A percentile compares a stretch with the other conserved stretches of the same genome.
Conservation (phyloP, 2,888 invertebrate genomes). For the Unio delphinus region DNA sequence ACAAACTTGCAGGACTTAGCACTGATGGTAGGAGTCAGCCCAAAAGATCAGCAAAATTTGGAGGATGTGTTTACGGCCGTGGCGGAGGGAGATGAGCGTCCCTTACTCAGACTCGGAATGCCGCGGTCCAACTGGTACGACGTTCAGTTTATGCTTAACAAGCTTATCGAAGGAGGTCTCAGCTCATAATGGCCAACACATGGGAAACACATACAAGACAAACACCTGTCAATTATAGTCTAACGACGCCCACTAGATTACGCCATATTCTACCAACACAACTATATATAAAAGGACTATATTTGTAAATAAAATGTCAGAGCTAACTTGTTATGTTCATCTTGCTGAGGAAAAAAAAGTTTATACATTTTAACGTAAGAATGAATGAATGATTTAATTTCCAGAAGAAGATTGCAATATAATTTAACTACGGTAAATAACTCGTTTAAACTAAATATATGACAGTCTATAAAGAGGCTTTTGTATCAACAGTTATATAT, state of each 20-base stretch:
- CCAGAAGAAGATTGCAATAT: too few species aligned
- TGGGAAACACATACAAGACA: not conserved
- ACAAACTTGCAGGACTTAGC: slow-evolving; percentile 50
- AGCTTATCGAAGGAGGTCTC: slow-evolving; percentile 52
- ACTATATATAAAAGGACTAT: slow-evolving; percentile 10
- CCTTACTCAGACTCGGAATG: slow-evolving; percentile 57
- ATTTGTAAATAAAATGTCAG: slow-evolving; percentile 18
- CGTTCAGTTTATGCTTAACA: slow-evolving; percentile 46
- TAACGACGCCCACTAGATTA: not conserved
- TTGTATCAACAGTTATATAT: too few species aligned
- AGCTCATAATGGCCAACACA: slow-evolving; percentile 17
- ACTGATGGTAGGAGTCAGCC: slow-evolving; percentile 50
- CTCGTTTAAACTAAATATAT: too few species aligned
- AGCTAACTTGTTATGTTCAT: not conserved
- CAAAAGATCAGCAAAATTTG: slow-evolving; percentile 46
- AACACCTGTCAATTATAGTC: slow-evolving; percentile 1
- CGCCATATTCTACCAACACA: slow-evolving; percentile 4
- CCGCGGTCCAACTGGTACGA: slow-evolving; percentile 60
- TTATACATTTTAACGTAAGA: too few species aligned
- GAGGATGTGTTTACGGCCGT: slow-evolving; percentile 51
- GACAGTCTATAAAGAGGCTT: too few species aligned
- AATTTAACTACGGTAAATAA: too few species aligned
- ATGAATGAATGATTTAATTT: too few species aligned
- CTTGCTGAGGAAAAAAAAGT: not conserved
- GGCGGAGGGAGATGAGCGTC: slow-evolving; percentile 55